A percentile compares a stretch with the other conserved stretches of the same genome.
phyloP scores from a whole-genome alignment of 2,797 vertebrate genomes.

The Champsocephalus gunnari region DNA sequence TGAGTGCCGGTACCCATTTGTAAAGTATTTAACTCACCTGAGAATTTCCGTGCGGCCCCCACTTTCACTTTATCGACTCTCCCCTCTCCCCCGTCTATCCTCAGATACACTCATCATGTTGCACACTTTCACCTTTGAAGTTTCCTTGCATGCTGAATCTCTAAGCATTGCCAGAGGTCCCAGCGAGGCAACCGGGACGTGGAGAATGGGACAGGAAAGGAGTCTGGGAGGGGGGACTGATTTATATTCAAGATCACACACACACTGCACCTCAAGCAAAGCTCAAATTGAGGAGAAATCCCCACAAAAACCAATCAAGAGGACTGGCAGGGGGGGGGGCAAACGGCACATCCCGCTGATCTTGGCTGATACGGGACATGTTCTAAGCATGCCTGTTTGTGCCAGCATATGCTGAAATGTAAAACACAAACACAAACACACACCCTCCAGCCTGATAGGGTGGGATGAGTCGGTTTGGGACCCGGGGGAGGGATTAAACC shows the following conservation, averaged over 20 bases:
- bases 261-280: slow-evolving; percentile 66
- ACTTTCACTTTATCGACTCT: slow-evolving; percentile 41
- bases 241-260: slow-evolving; percentile 73
- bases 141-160: slow-evolving; percentile 69
- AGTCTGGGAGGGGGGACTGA: slow-evolving; percentile 42
- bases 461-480: slow-evolving; percentile 40
- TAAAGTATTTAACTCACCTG: slow-evolving; percentile 55
- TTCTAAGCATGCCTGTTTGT: slow-evolving; percentile 5
- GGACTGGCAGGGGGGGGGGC: slow-evolving; percentile 11
- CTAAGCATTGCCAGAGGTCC: slow-evolving; percentile 68
- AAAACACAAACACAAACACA: slow-evolving; percentile 50
- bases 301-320: slow-evolving; percentile 46
- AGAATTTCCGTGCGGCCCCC: slow-evolving; percentile 46
- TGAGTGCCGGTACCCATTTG: slow-evolving; percentile 56
- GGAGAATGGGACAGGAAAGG: slow-evolving; percentile 59
- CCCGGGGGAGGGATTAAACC: slow-evolving; percentile 40
- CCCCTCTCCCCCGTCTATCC: slow-evolving; percentile 22
- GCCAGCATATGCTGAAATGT: slow-evolving; percentile 40
- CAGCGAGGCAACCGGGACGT: slow-evolving; percentile 57
- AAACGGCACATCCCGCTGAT: slow-evolving; percentile 19
- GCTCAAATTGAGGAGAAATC: slow-evolving; percentile 48
- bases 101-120: slow-evolving; percentile 51
- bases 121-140: slow-evolving; percentile 80
- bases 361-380: slow-evolving; percentile 48
- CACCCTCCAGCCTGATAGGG: slow-evolving; percentile 45